These are phyloP conservation scores for Crossoptilon crossoptilon DNA, from an alignment of 2,797 vertebrate genomes.

Conservation along the genomic window DNA sequence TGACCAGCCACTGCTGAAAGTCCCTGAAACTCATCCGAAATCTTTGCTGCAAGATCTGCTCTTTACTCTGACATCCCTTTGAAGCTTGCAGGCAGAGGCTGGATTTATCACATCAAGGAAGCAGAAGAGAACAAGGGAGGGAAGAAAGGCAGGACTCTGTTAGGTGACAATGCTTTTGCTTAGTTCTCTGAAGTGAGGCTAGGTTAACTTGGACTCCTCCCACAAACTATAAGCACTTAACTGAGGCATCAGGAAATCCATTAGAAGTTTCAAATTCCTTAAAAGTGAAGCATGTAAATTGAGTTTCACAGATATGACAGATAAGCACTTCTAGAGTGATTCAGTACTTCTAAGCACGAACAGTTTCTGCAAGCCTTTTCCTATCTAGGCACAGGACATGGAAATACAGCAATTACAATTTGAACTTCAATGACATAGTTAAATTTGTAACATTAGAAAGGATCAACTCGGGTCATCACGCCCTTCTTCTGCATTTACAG, in stretches of 20 bases:
- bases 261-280: slow-evolving; percentile 30
- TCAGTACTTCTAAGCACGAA: neutral
- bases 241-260: slow-evolving; percentile 17
- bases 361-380: neutral
- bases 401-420: neutral
- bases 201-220: slow-evolving; percentile 31
- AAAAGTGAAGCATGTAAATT: neutral
- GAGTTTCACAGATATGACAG: slow-evolving; percentile 4
- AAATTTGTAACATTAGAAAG: neutral
- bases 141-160: slow-evolving; percentile 26
- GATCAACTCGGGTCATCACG: neutral
- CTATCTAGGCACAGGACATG: accelerated
- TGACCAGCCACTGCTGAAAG: slow-evolving; percentile 96
- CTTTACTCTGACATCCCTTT: slow-evolving; percentile 92
- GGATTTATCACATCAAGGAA: slow-evolving; percentile 34
- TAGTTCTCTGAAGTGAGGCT: neutral
- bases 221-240: slow-evolving; percentile 26
- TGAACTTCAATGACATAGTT: neutral
- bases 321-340: neutral
- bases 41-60: slow-evolving; percentile 92
- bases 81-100: slow-evolving; percentile 94
- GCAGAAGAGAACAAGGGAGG: neutral
- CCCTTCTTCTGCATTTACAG: neutral
- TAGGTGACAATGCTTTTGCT: slow-evolving; percentile 36
- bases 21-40: slow-evolving; percentile 89